These are phyloP conservation scores for Hanleya hanleyi DNA, from an alignment of 2,888 invertebrate genomes.

Conservation along the genomic window DNA sequence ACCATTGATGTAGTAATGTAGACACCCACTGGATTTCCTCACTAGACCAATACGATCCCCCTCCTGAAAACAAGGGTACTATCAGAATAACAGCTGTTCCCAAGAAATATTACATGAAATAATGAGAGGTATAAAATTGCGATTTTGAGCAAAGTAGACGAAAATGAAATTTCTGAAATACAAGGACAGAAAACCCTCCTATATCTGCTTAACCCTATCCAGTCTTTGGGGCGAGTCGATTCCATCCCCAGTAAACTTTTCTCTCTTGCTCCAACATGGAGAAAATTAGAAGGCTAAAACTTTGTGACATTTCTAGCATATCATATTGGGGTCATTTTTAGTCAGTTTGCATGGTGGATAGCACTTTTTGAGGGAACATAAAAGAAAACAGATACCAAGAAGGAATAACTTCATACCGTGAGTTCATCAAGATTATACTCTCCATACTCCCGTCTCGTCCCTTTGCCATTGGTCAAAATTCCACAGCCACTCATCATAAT, in stretches of 20 bases:
- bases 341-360: too few relatives aligned
- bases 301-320: too few relatives aligned
- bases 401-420: constrained; percentile 80
- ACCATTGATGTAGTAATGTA: constrained; percentile 95
- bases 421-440: constrained; percentile 95
- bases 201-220: not conserved
- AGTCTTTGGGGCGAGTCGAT: not conserved
- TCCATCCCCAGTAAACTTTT: too few relatives aligned
- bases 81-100: not conserved
- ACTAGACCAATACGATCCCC: constrained; percentile 95
- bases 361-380: too few relatives aligned
- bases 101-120: too few relatives aligned
- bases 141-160: too few relatives aligned
- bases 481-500: constrained; percentile 94
- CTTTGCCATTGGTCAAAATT: constrained; percentile 96
- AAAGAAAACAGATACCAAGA: too few relatives aligned
- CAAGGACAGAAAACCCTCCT: not conserved
- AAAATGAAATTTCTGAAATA: not conserved
- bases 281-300: too few relatives aligned
- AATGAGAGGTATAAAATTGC: too few relatives aligned
- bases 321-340: too few relatives aligned
- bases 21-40: constrained; percentile 86
- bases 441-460: constrained; percentile 93
- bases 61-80: constrained; percentile 76
- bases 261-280: too few relatives aligned